Base-by-base conservation (phyloP, 2,888 invertebrate species). In the Deilephila elpenor region DNA sequence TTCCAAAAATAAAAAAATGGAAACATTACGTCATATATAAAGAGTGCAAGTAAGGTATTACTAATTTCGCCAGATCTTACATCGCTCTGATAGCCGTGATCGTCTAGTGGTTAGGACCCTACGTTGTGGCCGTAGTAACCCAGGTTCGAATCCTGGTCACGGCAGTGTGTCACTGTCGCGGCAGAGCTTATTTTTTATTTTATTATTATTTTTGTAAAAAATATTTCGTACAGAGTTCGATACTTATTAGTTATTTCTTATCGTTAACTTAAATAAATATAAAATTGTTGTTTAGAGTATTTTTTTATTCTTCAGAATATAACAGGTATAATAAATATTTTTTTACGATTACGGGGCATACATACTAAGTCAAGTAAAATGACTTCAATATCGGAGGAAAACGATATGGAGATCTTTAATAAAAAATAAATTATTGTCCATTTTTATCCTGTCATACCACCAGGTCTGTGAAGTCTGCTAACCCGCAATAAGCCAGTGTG, bases 121-220 rank as follows among this genome's bases (percentile, higher is more conserved):
- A 96, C 96, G 96, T 96, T 96, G 96, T 96, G 96, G 96, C 96
- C 96, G 96, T 96, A 96, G 96, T 96, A 96, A 96, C 96, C 96
- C 96, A 96, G 96, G 96, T 96, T 96, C 96, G 96, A 96, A 96
- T 96, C 96, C 96, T 89, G 89, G 91, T 91, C 91, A 91, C 89
- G 89, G 89, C 88, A 88, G 86, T 87, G 86, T 7, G 25, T 53
- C 73, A 73, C 73, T 73, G 59, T 73, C 73, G 67, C 59, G 73
- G 73, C 59, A 59, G 70, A 70, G 73, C 70, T 59, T 61, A 11
- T 7, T 60, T 59, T 19, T 59, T 44, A 5, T 59, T 73, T 44
- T 44, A 37, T 32, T 53, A 17, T 56, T 0, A 56, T 6, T n/a
- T 6, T 19, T n/a, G 6, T n/a, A n/a, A n/a, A 56, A n/a, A 11